A percentile compares a stretch with the other conserved stretches of the same genome.
Conservation (phyloP, 2,113 vertebrate species). For the Lichenostomus cassidix region DNA sequence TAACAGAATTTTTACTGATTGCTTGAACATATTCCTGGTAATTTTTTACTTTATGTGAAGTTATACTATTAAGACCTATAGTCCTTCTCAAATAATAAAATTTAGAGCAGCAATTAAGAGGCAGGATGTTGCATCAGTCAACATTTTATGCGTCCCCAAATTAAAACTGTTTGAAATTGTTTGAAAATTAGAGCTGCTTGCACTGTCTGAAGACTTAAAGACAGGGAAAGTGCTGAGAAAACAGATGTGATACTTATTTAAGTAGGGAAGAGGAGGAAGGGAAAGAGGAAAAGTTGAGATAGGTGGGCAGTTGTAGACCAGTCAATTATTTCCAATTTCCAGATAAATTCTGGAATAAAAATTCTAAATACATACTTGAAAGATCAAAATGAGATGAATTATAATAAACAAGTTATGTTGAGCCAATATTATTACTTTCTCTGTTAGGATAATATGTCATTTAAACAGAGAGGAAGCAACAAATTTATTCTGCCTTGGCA, state of each 20-base stretch:
- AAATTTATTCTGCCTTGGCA: background rate
- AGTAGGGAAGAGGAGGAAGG: background rate
- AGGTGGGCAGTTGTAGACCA: accelerated
- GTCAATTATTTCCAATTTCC: background rate
- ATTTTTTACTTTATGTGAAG: background rate
- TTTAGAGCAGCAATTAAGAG: background rate
- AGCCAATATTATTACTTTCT: background rate
- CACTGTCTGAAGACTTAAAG: background rate
- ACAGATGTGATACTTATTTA: background rate
- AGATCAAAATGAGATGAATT: background rate
- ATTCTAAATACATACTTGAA: background rate
- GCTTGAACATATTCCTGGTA: background rate
- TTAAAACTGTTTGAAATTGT: background rate
- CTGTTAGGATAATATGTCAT: background rate
- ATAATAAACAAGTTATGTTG: background rate
- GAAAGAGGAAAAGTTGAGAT: background rate
- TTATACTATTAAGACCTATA: background rate
- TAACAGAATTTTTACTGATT: background rate
- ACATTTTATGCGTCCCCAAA: background rate
- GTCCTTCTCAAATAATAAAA: background rate
- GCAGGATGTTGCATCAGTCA: background rate
- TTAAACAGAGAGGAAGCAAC: background rate
- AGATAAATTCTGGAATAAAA: background rate
- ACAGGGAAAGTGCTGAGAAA: background rate
- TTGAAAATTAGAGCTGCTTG: background rate